phyloP scores from a whole-genome alignment of 2,888 invertebrate species.

The Iselma pallidipennis region DNA sequence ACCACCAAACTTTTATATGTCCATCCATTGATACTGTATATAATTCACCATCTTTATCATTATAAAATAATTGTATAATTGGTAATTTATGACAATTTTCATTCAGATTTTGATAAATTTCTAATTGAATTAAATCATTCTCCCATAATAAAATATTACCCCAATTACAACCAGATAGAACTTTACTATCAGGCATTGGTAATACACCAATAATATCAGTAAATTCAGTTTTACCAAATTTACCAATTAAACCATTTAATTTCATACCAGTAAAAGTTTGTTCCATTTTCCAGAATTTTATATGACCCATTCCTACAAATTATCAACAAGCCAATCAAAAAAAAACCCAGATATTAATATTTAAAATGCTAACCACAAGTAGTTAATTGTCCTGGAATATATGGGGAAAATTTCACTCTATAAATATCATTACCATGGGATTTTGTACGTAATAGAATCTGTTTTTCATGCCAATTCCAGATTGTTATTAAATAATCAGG shows the following conservation, averaged over 20 bases:
- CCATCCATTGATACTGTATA: slow-evolving; percentile 70
- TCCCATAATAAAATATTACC: slow-evolving; percentile 93
- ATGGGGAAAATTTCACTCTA: slow-evolving; percentile 79
- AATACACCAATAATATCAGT: slow-evolving; percentile 84
- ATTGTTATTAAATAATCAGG: slow-evolving; percentile 88
- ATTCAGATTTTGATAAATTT: slow-evolving; percentile 73
- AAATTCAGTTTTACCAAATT: slow-evolving; percentile 91
- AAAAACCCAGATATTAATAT: not conserved
- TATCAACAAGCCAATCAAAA: not conserved
- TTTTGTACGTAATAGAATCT: slow-evolving; percentile 76
- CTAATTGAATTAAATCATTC: slow-evolving; percentile 82
- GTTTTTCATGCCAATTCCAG: slow-evolving; percentile 83
- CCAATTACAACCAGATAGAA: slow-evolving; percentile 86
- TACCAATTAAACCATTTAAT: slow-evolving; percentile 83
- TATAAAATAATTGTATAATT: slow-evolving; percentile 65
- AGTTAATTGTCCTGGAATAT: slow-evolving; percentile 77
- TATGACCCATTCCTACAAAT: slow-evolving; percentile 68
- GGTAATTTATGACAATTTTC: slow-evolving; percentile 76
- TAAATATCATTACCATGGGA: slow-evolving; percentile 83
- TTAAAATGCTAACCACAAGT: slow-evolving; percentile 66
- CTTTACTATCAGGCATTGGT: slow-evolving; percentile 88
- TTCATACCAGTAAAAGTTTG: slow-evolving; percentile 90
- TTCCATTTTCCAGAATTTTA: slow-evolving; percentile 94
- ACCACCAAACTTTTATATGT: slow-evolving; percentile 83
- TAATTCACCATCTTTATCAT: slow-evolving; percentile 46